Conservation (phyloP, 2,113 vertebrate species). For the Cygnus atratus region DNA sequence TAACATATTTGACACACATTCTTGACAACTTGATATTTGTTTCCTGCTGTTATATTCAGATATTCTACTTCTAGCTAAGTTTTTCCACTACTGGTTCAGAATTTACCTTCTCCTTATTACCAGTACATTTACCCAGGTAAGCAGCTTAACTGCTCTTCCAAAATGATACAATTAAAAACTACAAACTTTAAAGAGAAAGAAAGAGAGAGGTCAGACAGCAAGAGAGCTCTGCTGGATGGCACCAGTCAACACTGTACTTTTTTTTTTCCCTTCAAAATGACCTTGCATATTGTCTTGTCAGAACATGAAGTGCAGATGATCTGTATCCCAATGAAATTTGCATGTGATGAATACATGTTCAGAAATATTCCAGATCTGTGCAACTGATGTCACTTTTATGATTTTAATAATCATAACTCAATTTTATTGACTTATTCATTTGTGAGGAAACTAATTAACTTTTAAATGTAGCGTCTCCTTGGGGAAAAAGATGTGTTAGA, state of each 20-base stretch:
- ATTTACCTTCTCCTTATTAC: not conserved
- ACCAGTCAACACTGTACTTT: not conserved
- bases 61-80: not conserved
- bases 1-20: not conserved
- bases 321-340: not conserved
- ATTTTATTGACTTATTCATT: constrained; percentile 21
- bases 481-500: not conserved
- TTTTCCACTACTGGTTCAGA: not conserved
- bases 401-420: constrained; percentile 39
- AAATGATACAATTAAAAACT: not conserved
- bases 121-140: not conserved
- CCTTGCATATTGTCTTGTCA: not conserved
- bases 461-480: not conserved
- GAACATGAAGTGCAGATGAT: not conserved
- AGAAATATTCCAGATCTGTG: not conserved
- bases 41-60: not conserved
- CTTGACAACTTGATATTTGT: not conserved
- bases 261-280: not conserved
- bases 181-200: not conserved
- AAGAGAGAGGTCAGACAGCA: not conserved
- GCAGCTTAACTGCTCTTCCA: not conserved
- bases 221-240: not conserved
- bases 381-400: not conserved
- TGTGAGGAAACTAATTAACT: constrained; percentile 55
- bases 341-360: not conserved